Conservation (phyloP, 2,113 vertebrate genomes). For the Pseudolaguvia tuberculata region DNA sequence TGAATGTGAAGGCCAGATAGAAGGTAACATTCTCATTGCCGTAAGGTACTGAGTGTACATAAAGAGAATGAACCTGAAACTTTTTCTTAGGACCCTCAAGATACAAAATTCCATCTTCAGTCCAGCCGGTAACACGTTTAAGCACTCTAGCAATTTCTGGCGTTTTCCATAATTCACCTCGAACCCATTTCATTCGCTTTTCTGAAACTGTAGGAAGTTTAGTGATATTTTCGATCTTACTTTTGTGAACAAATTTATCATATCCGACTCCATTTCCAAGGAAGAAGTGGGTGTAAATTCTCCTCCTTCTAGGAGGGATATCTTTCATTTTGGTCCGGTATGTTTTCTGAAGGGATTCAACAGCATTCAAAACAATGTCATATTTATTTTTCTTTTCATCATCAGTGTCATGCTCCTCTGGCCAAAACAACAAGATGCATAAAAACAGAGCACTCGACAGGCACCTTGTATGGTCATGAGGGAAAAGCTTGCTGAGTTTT, state of each 20-base stretch:
- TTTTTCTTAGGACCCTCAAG: constrained; percentile 56
- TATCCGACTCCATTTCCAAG: constrained; percentile 68
- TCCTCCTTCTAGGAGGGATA: constrained; percentile 65
- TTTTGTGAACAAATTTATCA: constrained; percentile 72
- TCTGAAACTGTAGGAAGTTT: constrained; percentile 63
- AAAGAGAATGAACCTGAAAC: constrained; percentile 57
- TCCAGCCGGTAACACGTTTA: constrained; percentile 72
- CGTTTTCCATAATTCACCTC: constrained; percentile 65
- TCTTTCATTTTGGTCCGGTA: constrained; percentile 70
- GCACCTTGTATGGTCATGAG: constrained; percentile 56
- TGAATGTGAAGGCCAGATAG: constrained; percentile 48
- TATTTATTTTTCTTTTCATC: constrained; percentile 63
- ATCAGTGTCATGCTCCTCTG: constrained; percentile 66
- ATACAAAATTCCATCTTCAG: constrained; percentile 68
- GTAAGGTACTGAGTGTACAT: constrained; percentile 59
- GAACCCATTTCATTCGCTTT: constrained; percentile 69
- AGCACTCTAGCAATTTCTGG: constrained; percentile 54
- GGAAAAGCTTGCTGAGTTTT: constrained; percentile 61
- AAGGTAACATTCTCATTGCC: constrained; percentile 65
- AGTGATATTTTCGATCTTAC: constrained; percentile 59
- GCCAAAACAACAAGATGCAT: constrained; percentile 75
- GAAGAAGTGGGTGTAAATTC: constrained; percentile 73
- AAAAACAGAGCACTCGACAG: constrained; percentile 68
- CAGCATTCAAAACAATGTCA: constrained; percentile 62
- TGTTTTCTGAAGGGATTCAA: constrained; percentile 61